These are phyloP conservation scores for Dreissena rostriformis DNA, from an alignment of 1,140 invertebrate genomes.

Conservation along the genomic window DNA sequence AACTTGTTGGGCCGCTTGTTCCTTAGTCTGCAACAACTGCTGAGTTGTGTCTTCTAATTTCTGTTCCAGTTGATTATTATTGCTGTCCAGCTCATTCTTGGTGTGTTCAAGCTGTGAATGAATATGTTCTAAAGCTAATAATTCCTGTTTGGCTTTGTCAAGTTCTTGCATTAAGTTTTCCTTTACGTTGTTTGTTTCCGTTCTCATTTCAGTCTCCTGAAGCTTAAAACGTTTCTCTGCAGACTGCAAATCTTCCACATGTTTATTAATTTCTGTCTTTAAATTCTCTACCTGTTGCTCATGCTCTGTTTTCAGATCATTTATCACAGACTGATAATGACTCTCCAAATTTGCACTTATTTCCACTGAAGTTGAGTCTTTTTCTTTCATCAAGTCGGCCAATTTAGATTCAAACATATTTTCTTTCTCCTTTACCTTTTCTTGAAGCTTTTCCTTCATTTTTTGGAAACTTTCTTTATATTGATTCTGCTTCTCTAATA, in stretches of 20 bases:
- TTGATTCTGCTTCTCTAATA: conserved; percentile 70
- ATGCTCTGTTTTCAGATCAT: conserved; percentile 63
- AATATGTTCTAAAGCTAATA: too few relatives aligned
- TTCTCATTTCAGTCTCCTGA: conserved; percentile 27
- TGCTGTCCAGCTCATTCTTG: too few relatives aligned
- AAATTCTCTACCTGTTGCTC: conserved; percentile 51
- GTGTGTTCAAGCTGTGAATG: too few relatives aligned
- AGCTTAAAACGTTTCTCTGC: conserved; percentile 6
- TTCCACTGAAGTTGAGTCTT: conserved; percentile 69
- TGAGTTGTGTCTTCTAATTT: too few relatives aligned
- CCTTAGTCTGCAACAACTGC: too few relatives aligned
- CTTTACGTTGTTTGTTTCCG: conserved; percentile 22
- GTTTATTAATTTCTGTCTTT: conserved; percentile 58
- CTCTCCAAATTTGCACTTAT: conserved; percentile 65
- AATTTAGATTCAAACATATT: conserved; percentile 69
- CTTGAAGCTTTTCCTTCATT: conserved; percentile 75
- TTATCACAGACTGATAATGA: conserved; percentile 65
- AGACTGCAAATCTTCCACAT: conserved; percentile 29
- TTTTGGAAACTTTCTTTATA: conserved; percentile 71
- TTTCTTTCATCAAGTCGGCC: conserved; percentile 65
- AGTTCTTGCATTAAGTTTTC: too few relatives aligned
- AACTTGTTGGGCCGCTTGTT: conserved; percentile 18
- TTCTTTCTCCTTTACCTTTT: conserved; percentile 75
- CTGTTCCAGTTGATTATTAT: too few relatives aligned
- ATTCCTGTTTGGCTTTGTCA: too few relatives aligned